These are phyloP conservation scores for Petaurus breviceps DNA, from an alignment of 2,113 vertebrate genomes.

Conservation along the genomic window DNA sequence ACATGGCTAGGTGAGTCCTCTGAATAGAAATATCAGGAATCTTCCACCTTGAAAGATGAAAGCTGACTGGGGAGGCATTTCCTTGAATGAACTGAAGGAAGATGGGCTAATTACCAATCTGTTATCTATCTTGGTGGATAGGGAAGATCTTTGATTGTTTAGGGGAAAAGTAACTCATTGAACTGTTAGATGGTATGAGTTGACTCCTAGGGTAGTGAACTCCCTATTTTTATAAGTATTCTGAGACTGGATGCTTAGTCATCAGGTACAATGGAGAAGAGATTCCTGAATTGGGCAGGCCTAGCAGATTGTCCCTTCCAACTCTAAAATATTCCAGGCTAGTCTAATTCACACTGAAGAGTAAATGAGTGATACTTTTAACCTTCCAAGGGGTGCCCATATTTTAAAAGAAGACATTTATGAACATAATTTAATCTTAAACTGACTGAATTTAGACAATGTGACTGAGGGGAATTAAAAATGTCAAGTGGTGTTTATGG, in stretches of 20 bases:
- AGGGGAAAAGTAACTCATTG: background rate
- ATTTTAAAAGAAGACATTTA: conserved; percentile 53
- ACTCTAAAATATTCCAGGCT: background rate
- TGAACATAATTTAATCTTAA: conserved; percentile 63
- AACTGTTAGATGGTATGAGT: background rate
- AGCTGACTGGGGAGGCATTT: background rate
- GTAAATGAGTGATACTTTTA: conserved; percentile 23
- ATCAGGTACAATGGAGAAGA: background rate
- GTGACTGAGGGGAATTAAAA: conserved; percentile 75
- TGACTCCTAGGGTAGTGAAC: background rate
- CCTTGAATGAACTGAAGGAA: background rate
- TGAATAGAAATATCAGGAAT: background rate
- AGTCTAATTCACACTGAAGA: conserved; percentile 33
- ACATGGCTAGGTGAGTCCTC: conserved; percentile 83
- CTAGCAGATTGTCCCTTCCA: background rate
- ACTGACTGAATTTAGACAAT: conserved; percentile 71
- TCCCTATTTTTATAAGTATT: background rate
- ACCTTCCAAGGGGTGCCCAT: background rate
- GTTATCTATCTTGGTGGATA: background rate
- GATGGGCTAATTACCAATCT: background rate
- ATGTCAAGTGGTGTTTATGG: conserved; percentile 54
- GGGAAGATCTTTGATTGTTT: background rate
- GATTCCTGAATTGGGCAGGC: background rate
- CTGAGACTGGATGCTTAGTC: background rate
- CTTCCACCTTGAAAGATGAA: background rate